Evolutionary conservation across 2,888 invertebrate genomes (phyloP).

Genomic region (Tetropium fuscum): DNA sequence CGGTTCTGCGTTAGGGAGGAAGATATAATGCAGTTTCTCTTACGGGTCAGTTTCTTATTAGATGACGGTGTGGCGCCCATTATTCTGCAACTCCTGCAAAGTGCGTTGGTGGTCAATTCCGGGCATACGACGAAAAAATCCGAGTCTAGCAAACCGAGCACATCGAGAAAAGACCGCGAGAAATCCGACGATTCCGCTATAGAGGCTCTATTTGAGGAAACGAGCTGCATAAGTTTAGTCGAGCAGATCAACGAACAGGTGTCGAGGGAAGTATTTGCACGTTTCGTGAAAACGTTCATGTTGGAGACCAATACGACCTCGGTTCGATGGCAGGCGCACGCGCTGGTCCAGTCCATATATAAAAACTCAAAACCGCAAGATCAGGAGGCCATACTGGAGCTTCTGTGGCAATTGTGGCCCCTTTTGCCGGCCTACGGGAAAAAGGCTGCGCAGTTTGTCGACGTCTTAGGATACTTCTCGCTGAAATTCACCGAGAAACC

Average conservation of each 20-base stretch:
- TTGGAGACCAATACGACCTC: slow-evolving; percentile 93
- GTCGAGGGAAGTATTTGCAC: slow-evolving; percentile 72
- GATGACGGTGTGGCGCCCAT: slow-evolving; percentile 94
- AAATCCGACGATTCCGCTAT: slow-evolving; percentile 76
- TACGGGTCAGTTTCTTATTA: slow-evolving; percentile 85
- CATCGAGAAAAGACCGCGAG: slow-evolving; percentile 71
- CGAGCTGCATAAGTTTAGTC: slow-evolving; percentile 75
- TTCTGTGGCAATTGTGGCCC: slow-evolving; percentile 94
- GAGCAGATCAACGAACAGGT: slow-evolving; percentile 79
- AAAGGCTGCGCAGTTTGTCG: slow-evolving; percentile 96
- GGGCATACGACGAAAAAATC: slow-evolving; percentile 52
- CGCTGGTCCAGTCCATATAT: slow-evolving; percentile 84
- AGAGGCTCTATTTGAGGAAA: slow-evolving; percentile 76
- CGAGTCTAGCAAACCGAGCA: slow-evolving; percentile 43
- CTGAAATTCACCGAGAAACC: slow-evolving; percentile 85
- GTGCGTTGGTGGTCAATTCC: slow-evolving; percentile 80
- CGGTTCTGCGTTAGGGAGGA: slow-evolving; percentile 83
- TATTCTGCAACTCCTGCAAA: slow-evolving; percentile 89
- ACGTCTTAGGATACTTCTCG: slow-evolving; percentile 94
- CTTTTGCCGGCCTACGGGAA: slow-evolving; percentile 90
- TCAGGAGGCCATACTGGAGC: slow-evolving; percentile 82
- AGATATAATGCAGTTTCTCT: slow-evolving; percentile 82
- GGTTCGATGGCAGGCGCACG: slow-evolving; percentile 96
- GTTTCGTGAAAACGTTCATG: slow-evolving; percentile 90
- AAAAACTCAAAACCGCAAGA: slow-evolving; percentile 84